These are phyloP conservation scores for Drosophila birchii DNA, from an alignment of 2,888 invertebrate species.

Conservation along the genomic window DNA sequence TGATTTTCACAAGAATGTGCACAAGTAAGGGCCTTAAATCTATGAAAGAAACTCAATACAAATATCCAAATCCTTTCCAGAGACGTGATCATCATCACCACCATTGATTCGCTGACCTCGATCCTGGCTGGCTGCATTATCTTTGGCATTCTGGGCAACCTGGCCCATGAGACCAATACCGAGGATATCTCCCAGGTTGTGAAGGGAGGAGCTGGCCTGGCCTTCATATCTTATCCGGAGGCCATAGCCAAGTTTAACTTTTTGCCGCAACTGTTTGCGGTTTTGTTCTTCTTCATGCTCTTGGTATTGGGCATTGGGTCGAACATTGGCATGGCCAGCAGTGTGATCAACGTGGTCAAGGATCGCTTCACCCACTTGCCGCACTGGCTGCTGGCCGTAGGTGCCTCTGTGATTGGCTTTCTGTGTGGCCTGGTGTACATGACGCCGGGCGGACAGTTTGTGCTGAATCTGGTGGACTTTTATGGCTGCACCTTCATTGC, in stretches of 20 bases:
- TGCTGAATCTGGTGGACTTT: constrained; percentile 89
- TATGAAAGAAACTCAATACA: too few species aligned
- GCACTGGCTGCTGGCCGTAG: constrained; percentile 86
- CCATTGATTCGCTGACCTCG: constrained; percentile 92
- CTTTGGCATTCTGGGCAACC: constrained; percentile 92
- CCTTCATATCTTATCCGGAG: constrained; percentile 90
- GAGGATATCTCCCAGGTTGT: constrained; percentile 88
- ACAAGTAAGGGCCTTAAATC: constrained; percentile 84
- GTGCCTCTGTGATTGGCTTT: constrained; percentile 86
- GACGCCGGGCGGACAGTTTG: constrained; percentile 90
- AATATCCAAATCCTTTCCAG: constrained; percentile 82
- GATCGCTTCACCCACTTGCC: constrained; percentile 85
- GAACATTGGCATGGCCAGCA: constrained; percentile 85
- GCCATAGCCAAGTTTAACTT: constrained; percentile 86
- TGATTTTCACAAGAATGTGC: constrained; percentile 86
- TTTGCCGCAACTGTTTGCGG: constrained; percentile 86
- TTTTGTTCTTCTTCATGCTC: constrained; percentile 87
- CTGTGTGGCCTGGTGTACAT: constrained; percentile 87
- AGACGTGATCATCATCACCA: constrained; percentile 92
- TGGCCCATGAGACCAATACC: constrained; percentile 88
- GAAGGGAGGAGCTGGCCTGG: constrained; percentile 90
- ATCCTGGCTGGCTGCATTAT: constrained; percentile 93
- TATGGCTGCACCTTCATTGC: constrained; percentile 92
- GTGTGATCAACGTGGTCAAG: constrained; percentile 85
- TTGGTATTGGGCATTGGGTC: constrained; percentile 86